These are phyloP conservation scores for Parus major DNA, from an alignment of 2,113 vertebrate genomes.

Conservation along the genomic window DNA sequence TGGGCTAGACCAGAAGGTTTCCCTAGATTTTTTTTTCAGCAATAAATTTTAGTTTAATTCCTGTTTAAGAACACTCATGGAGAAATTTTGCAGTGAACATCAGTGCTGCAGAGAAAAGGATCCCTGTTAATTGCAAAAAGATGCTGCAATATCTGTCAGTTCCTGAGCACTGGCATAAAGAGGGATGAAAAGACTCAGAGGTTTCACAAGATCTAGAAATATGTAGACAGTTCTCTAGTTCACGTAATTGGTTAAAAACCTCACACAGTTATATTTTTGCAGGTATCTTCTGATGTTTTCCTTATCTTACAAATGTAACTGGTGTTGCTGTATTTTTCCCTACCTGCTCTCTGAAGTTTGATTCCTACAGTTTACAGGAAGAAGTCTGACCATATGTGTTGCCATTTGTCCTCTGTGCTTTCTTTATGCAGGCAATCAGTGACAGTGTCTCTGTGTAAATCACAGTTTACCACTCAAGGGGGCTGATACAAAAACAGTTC, in stretches of 20 bases:
- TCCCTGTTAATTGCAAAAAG: background rate
- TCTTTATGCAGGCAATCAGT: background rate
- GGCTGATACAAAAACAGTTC: background rate
- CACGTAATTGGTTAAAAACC: background rate
- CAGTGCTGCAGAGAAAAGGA: background rate
- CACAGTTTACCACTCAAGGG: background rate
- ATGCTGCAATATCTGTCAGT: background rate
- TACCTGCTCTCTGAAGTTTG: background rate
- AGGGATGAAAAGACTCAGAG: background rate
- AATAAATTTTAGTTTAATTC: background rate
- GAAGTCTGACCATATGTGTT: constrained; percentile 5
- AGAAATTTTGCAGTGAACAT: background rate
- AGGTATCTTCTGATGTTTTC: background rate
- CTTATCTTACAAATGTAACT: background rate
- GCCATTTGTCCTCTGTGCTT: constrained; percentile 35
- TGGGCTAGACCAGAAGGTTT: background rate
- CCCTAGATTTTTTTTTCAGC: background rate
- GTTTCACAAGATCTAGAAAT: background rate
- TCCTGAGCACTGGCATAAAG: background rate
- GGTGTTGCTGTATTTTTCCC: background rate
- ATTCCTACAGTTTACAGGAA: background rate
- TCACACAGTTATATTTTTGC: background rate
- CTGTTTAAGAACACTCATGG: background rate
- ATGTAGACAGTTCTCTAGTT: background rate
- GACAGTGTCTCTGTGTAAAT: background rate